Evolutionary conservation across 1,140 invertebrate species (phyloP), one percentile per base, ranked within the genome.

Genomic region (Trichonephila clavipes): DNA sequence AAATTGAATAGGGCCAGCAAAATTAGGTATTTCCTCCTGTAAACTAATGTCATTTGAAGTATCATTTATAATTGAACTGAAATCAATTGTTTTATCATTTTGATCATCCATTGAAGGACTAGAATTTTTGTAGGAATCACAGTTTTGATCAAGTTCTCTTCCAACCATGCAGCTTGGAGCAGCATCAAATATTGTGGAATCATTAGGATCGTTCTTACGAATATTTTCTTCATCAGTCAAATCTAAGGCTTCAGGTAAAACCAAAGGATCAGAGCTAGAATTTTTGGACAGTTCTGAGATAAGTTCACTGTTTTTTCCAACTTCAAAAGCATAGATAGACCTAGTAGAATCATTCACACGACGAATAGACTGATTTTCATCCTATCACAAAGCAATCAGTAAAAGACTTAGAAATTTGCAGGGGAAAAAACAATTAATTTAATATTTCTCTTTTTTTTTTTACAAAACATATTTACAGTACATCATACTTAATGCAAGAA

Each of bases 321-420:
- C 94, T 88, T 94, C 94, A 91, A 81, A 94, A 14, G 94, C 85
- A 94, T 94, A 94, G 4, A 94, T 14, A 77, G 88, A 90, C 64
- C 90, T 90, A 19, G 93, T 77, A 16, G 88, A 77, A 81, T 94
- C 93, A 61, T 94, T 94, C 10, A 94, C 85, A 58, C 83, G 64
- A 14, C 88, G 62, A 28, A 94, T 87, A n/a, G 83, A 87, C 34
- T 86, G 90, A 81, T 94, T 90, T 69, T 94, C 93, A 91, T 94
- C 93, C 93, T 94, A 28, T n/a, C 10, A 83, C 16, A 10, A 85
- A n/a, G 51, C 10, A 51, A 51, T 51, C 0, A 51, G 10, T 12
- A 7, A 34, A 51, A 21, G 16, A 44, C 18, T 40, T 16, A 81
- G 28, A 8, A 81, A 81, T 81, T 40, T 19, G 16, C 40, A 81